Evolutionary conservation across 2,797 vertebrate species (phyloP).

Genomic region (Paguma larvata): DNA sequence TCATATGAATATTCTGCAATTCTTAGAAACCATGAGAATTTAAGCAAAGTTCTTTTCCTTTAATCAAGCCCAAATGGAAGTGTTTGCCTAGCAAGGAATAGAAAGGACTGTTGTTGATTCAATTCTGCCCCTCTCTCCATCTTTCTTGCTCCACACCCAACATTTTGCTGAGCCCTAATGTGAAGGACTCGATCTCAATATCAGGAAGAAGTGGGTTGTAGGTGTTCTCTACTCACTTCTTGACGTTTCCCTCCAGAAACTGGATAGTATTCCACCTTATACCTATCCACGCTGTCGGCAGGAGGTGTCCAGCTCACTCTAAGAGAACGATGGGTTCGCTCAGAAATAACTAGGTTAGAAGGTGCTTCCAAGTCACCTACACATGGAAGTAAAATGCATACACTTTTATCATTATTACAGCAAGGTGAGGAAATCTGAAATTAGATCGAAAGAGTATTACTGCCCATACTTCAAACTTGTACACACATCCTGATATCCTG

Average conservation of each 20-base stretch:
- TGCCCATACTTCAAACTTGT: not conserved
- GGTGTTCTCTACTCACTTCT: slow-evolving; percentile 90
- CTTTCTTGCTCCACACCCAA: not conserved
- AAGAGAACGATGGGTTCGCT: slow-evolving; percentile 94
- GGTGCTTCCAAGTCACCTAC: slow-evolving; percentile 90
- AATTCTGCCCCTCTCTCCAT: not conserved
- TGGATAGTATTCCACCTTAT: slow-evolving; percentile 92
- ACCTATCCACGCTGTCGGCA: slow-evolving; percentile 92
- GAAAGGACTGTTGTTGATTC: not conserved
- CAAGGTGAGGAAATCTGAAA: not conserved
- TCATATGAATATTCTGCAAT: not conserved
- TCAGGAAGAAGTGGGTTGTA: not conserved
- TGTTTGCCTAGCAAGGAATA: not conserved
- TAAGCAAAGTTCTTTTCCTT: not conserved
- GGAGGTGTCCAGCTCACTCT: slow-evolving; percentile 94
- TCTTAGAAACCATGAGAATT: not conserved
- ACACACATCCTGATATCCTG: not conserved
- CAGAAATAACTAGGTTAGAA: slow-evolving; percentile 94
- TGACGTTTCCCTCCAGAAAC: slow-evolving; percentile 90
- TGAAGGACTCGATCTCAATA: not conserved
- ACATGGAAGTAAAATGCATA: slow-evolving; percentile 62
- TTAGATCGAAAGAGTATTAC: not conserved
- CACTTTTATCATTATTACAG: not conserved
- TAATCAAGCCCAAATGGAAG: slow-evolving; percentile 13
- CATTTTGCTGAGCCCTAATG: not conserved